These are phyloP conservation scores for Stigmatopora argus DNA, from an alignment of 2,113 vertebrate species.

Conservation along the genomic window DNA sequence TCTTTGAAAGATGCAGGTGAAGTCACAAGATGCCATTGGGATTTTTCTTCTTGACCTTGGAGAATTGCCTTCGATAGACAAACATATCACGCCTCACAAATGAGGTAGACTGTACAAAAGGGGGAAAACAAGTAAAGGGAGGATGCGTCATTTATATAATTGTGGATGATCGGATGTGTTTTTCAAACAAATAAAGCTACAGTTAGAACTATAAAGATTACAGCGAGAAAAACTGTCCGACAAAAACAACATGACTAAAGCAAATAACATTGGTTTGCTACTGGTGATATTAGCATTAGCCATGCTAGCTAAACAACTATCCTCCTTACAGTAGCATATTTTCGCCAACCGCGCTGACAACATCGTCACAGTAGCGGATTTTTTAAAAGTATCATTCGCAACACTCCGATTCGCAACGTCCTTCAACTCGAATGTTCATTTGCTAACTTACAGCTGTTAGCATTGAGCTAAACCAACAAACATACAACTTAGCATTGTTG, in stretches of 20 bases:
- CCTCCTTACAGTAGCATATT: background rate
- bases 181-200: background rate
- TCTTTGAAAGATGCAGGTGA: conserved; percentile 77
- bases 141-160: background rate
- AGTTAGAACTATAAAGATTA: background rate
- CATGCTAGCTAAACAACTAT: background rate
- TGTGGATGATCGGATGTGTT: background rate
- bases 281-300: background rate
- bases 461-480: conserved; percentile 23
- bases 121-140: background rate
- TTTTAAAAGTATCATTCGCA: background rate
- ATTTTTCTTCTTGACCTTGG: conserved; percentile 64
- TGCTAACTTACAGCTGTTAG: conserved; percentile 28
- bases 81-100: conserved; percentile 85
- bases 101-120: conserved; percentile 67
- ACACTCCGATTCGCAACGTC: background rate
- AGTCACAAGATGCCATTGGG: conserved; percentile 74
- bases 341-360: background rate
- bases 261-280: conserved; percentile 32
- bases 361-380: background rate
- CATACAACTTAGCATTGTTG: conserved; percentile 35
- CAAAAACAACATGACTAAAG: background rate
- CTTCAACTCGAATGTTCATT: background rate
- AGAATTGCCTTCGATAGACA: conserved; percentile 73
- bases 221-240: too few relatives aligned